Evolutionary conservation across 2,888 invertebrate species (phyloP), one percentile per base, ranked within the genome.

Genomic region (Erynnis tages): DNA sequence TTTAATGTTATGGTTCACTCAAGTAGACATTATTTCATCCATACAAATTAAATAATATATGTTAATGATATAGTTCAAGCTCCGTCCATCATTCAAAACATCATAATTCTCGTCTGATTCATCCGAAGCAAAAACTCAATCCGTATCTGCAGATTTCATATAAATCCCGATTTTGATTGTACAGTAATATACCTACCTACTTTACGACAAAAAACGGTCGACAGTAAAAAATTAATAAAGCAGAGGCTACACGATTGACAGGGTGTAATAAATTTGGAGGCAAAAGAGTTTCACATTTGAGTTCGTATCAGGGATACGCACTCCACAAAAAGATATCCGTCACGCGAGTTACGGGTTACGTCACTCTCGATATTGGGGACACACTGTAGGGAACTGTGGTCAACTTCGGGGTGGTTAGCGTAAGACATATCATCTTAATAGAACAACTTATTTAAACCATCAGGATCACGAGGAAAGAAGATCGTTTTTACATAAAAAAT

Each of bases 381-480:
- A 69, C 64, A 50, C 43, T 13, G 50, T 0, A 7, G n/a, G 16
- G 10, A 4, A 4, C 2, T 35, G 58, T 67, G 74, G 65, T 64
- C 53, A 63, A 57, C 19, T n/a, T 21, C 21, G 6, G 6, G 16
- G 10, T n/a, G 14, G 16, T 4, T 29, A 29, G 10, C 4, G 10
- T 29, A 3, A 2, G 29, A 10, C 3, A 7, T 25, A n/a, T 8
- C 7, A 11, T 34, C 6, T 8, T 34, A 16, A 14, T n/a, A n/a
- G n/a, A n/a, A n/a, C n/a, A n/a, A n/a, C n/a, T n/a, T n/a, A n/a
- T n/a, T n/a, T n/a, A n/a, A n/a, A n/a, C n/a, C n/a, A n/a, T n/a
- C n/a, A n/a, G n/a, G n/a, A n/a, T n/a, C n/a, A n/a, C n/a, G n/a
- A n/a, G n/a, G n/a, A n/a, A n/a, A n/a, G n/a, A n/a, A n/a, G n/a